Base-by-base conservation (phyloP, 1,140 invertebrate species). In the Periplaneta americana region DNA sequence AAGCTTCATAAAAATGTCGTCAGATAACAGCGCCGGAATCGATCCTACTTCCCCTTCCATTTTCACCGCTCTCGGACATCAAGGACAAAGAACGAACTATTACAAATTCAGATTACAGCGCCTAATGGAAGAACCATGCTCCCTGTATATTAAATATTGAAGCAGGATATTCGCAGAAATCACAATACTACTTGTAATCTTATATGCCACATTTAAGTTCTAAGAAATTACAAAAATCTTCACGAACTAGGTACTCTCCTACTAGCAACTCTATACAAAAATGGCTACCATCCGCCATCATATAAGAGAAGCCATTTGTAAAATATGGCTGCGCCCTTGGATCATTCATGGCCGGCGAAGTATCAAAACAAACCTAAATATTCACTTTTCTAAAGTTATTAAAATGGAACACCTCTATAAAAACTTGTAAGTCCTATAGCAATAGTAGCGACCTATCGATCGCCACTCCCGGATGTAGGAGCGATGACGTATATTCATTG, bases 251-350 rank as follows among this genome's bases (percentile, higher is more conserved):
- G 0, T 11, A 5, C 0, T 28, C 11, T 9, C 28, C 48, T 5
- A 77, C 75, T 4, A 34, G 8, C 75, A 1, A 36, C 78, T 79
- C 33, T 37, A 39, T 9, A 33, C n/a, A 76, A 84, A 84, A 84
- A 84, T 84, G 85, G 85, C 84, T 83, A 36, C 84, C 84, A 74
- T 83, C 82, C 83, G 84, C 84, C 85, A 85, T 84, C 77, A 77
- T 81, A 79, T 85, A 85, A 86, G 87, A 88, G 90, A 91, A 89
- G 91, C 92, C 91, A 92, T 92, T 92, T 92, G 88, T 89, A 90
- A 90, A 92, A 93, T 91, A 93, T 93, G 92, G 92, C 92, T 92
- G 92, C 92, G 89, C 90, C 91, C 91, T 91, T 90, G 87, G 87
- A 87, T 88, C 85, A 85, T 89, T 82, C 87, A 90, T 90, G 89